Percentiles rank a stretch among this genome's conserved stretches.
phyloP scores from a whole-genome alignment of 2,797 vertebrate genomes.

The Ptychobarbus kaznakovi region DNA sequence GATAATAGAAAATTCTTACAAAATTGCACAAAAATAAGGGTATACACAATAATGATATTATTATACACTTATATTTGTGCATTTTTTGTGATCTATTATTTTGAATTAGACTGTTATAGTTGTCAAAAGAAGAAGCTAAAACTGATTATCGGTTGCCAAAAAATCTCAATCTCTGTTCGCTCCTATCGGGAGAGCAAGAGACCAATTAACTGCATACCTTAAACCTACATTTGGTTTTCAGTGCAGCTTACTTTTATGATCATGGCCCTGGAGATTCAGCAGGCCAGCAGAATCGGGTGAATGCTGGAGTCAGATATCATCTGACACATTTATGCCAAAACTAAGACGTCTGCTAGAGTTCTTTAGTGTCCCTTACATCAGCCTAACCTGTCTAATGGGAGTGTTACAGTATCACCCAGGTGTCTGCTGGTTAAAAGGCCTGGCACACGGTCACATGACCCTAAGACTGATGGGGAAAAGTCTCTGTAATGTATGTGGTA shows the following conservation, averaged over 20 bases:
- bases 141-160: not conserved
- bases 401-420: constrained; percentile 52
- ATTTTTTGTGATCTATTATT: not conserved
- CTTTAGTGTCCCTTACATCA: constrained; percentile 39
- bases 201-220: not conserved
- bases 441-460: constrained; percentile 21
- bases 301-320: constrained; percentile 1
- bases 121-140: not conserved
- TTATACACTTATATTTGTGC: not conserved
- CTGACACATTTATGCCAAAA: constrained; percentile 51
- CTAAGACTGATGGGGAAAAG: constrained; percentile 9
- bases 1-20: not conserved
- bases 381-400: constrained; percentile 55
- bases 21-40: not conserved
- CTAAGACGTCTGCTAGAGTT: constrained; percentile 39
- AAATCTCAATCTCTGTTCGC: not conserved
- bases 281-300: constrained; percentile 2
- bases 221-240: not conserved
- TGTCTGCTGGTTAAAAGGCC: constrained; percentile 46
- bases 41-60: not conserved
- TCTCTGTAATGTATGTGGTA: not conserved
- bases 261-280: not conserved
- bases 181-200: not conserved
- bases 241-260: not conserved
- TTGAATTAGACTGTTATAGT: not conserved